phyloP scores from a whole-genome alignment of 2,113 vertebrate species.

The Semnornis frantzii region DNA sequence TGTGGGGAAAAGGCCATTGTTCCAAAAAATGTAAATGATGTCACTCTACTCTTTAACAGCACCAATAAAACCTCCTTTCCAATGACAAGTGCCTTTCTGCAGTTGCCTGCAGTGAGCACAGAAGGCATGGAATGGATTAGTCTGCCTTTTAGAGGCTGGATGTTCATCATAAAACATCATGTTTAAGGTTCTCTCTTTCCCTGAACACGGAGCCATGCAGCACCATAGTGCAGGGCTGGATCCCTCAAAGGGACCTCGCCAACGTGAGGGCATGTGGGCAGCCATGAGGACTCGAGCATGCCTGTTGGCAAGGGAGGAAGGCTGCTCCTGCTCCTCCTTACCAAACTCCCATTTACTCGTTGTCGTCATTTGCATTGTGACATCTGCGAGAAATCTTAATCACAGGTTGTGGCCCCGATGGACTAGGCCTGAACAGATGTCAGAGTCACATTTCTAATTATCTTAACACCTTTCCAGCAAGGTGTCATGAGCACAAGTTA shows the following conservation, averaged over 20 bases:
- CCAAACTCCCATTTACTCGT: background rate
- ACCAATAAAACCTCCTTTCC: background rate
- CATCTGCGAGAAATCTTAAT: conserved; percentile 25
- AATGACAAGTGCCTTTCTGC: background rate
- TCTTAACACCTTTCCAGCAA: background rate
- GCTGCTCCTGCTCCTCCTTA: fast-evolving
- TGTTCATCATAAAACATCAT: background rate
- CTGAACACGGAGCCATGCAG: fast-evolving
- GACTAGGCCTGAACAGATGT: conserved; percentile 13
- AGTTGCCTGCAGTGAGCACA: background rate
- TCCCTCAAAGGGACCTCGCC: background rate
- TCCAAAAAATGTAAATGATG: conserved; percentile 41
- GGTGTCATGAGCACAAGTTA: background rate
- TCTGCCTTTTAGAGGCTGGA: background rate
- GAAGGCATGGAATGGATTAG: background rate
- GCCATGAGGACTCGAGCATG: fast-evolving
- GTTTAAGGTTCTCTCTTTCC: background rate
- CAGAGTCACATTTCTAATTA: background rate
- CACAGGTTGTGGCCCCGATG: background rate
- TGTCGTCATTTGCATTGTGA: background rate
- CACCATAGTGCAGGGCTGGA: fast-evolving
- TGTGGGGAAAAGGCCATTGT: conserved; percentile 33
- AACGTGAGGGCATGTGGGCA: fast-evolving
- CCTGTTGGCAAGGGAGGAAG: background rate
- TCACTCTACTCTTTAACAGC: background rate